These are phyloP conservation scores for Gambusia holbrooki DNA, from an alignment of 2,113 vertebrate genomes.

Conservation along the genomic window DNA sequence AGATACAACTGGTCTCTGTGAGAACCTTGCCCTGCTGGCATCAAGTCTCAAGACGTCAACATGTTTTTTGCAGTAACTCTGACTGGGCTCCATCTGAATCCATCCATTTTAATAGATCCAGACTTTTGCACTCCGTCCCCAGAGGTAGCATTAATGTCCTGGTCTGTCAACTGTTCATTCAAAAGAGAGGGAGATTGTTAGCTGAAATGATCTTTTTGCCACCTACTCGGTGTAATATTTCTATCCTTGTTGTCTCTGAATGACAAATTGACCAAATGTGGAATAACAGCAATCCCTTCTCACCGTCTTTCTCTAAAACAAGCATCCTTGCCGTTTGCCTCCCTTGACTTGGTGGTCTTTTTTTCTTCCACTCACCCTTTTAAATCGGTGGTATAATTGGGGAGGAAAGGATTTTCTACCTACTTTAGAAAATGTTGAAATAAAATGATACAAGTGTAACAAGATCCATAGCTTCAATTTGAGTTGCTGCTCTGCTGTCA, in stretches of 20 bases:
- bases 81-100: too few relatives aligned
- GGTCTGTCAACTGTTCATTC: not conserved
- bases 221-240: not conserved
- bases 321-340: not conserved
- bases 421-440: not conserved
- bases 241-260: not conserved
- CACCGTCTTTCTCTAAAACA: too few relatives aligned
- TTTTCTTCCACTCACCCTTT: not conserved
- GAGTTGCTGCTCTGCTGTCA: not conserved
- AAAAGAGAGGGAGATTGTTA: not conserved
- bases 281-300: not conserved
- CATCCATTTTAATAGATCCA: too few relatives aligned
- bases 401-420: not conserved
- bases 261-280: not conserved
- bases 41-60: not conserved
- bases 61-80: too few relatives aligned
- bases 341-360: not conserved
- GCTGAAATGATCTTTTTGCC: not conserved
- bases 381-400: not conserved
- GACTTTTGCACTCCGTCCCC: too few relatives aligned
- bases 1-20: not conserved
- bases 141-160: too few relatives aligned
- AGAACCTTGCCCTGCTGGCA: not conserved
- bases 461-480: not conserved
- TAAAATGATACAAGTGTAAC: not conserved